Percentiles rank a stretch among this genome's conserved stretches.
phyloP scores from a whole-genome alignment of 2,113 vertebrate genomes.

The Raja brachyura region DNA sequence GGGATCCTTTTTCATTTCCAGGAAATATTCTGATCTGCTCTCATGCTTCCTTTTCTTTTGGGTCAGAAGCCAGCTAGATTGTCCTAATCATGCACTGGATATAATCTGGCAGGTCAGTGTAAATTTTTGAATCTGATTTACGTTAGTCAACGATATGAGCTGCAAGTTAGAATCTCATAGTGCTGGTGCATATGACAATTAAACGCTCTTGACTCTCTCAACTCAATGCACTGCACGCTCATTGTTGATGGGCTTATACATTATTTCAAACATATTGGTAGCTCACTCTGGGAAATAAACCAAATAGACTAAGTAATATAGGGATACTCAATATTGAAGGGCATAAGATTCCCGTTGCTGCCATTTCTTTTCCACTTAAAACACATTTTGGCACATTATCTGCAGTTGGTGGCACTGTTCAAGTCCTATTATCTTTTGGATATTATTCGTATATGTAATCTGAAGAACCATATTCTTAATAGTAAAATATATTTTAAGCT shows the following conservation, averaged over 20 bases:
- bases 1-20: not conserved
- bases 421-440: not conserved
- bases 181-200: no score
- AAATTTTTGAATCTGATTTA: slow-evolving; percentile 11
- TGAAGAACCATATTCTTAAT: not conserved
- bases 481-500: not conserved
- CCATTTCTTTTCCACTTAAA: not conserved
- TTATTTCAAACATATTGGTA: not conserved
- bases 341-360: not conserved
- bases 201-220: no score
- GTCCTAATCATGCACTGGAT: not conserved
- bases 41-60: not conserved
- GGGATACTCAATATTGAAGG: not conserved
- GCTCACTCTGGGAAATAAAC: not conserved
- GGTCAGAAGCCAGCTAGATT: not conserved
- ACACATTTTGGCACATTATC: not conserved
- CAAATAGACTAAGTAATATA: not conserved
- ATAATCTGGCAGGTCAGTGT: no score
- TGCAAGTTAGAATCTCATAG: not conserved
- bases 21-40: not conserved
- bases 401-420: not conserved
- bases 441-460: not conserved
- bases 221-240: not conserved
- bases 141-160: not conserved
- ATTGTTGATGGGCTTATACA: not conserved